These are phyloP conservation scores for Crenuchus spilurus DNA, from an alignment of 2,797 vertebrate species.

Conservation along the genomic window DNA sequence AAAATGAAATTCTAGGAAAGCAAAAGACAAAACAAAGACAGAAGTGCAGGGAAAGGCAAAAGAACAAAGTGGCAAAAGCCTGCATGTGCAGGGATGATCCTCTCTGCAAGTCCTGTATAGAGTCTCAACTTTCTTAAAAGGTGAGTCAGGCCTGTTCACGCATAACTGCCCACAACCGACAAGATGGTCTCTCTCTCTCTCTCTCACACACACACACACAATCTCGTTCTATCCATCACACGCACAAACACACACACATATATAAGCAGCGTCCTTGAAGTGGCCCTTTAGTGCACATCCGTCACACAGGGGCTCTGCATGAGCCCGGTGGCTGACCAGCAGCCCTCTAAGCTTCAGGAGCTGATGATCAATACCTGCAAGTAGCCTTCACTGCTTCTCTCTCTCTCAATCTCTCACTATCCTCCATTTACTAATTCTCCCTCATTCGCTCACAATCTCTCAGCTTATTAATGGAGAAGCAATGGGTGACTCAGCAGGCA, in stretches of 20 bases:
- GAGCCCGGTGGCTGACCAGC: constrained; percentile 27
- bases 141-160: constrained; percentile 4
- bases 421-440: constrained; percentile 9
- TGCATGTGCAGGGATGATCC: background rate
- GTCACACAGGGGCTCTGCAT: constrained; percentile 16
- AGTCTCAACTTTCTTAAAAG: constrained; percentile 15
- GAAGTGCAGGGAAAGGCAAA: background rate
- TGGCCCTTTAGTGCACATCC: background rate
- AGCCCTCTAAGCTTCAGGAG: background rate
- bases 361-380: constrained; percentile 35
- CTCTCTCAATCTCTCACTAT: background rate
- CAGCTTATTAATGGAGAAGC: constrained; percentile 49
- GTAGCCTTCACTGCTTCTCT: constrained; percentile 15
- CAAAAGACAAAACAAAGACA: constrained; percentile 12
- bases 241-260: background rate
- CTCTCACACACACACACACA: background rate
- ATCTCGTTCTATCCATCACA: too few relatives aligned
- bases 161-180: background rate
- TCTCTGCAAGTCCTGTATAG: constrained; percentile 1
- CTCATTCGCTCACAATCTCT: constrained; percentile 33
- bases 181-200: background rate
- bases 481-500: constrained; percentile 63
- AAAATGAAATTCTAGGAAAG: background rate
- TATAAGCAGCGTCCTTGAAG: constrained; percentile 26
- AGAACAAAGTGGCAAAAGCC: background rate